Percentiles rank a stretch among this genome's conserved stretches.
phyloP scores from a whole-genome alignment of 2,888 invertebrate species.

The Drosophila prostipennis region DNA sequence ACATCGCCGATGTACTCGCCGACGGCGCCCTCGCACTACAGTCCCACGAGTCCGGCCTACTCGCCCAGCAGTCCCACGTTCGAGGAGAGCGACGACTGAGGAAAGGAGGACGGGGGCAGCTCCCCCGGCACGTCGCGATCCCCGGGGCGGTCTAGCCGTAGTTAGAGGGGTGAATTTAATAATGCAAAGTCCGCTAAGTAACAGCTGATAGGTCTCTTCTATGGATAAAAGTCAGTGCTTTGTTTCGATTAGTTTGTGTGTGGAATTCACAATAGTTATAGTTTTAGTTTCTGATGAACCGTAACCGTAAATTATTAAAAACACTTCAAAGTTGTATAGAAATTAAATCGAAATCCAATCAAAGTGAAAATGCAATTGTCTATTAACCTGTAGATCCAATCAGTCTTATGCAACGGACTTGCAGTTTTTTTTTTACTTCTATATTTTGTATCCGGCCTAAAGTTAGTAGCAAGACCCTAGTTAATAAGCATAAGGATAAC shows the following conservation, averaged over 20 bases:
- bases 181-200: not conserved
- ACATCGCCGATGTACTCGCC: conserved; percentile 92
- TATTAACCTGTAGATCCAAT: not conserved
- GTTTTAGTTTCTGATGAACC: not conserved
- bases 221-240: not conserved
- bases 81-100: conserved; percentile 80
- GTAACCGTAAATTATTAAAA: not conserved
- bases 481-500: not conserved
- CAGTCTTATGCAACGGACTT: not conserved
- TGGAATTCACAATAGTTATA: not conserved
- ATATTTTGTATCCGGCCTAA: not conserved
- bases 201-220: not conserved
- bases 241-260: not conserved
- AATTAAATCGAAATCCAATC: not conserved
- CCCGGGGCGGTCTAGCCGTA: not conserved
- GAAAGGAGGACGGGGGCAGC: not conserved
- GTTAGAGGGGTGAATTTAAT: not conserved
- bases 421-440: not conserved
- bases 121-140: not conserved
- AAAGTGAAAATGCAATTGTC: not conserved
- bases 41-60: conserved; percentile 90
- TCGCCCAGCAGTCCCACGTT: conserved; percentile 87
- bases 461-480: conserved; percentile 1
- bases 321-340: not conserved
- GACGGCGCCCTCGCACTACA: conserved; percentile 90